These are phyloP conservation scores for Leptinotarsa undecemlineata DNA, from an alignment of 1,140 invertebrate genomes.

Conservation along the genomic window DNA sequence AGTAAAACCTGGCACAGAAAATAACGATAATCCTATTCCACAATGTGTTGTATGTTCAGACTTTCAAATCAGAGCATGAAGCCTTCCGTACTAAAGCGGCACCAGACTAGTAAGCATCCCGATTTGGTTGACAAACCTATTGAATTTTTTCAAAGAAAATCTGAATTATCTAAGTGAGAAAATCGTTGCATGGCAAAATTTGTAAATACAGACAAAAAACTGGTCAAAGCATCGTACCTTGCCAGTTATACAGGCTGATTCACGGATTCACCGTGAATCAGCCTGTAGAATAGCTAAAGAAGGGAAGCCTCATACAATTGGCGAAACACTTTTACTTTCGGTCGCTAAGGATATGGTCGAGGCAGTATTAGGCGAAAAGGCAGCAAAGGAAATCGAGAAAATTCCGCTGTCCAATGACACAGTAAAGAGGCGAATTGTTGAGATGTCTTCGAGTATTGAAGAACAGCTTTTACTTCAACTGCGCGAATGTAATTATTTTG, in stretches of 20 bases:
- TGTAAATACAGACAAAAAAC: not conserved
- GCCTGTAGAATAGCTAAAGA: not conserved
- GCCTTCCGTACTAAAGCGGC: slow-evolving; percentile 5
- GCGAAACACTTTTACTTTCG: slow-evolving; percentile 12
- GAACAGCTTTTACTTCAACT: slow-evolving; percentile 7
- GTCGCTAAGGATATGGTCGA: not conserved
- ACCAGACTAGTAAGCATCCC: slow-evolving; percentile 12
- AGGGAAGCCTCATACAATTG: slow-evolving; percentile 22
- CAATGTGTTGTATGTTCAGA: slow-evolving; percentile 20
- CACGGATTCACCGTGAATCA: no score
- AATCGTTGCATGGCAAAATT: not conserved
- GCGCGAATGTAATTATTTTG: slow-evolving; percentile 34
- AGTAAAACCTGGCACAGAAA: slow-evolving; percentile 11
- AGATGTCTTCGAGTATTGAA: slow-evolving; percentile 17
- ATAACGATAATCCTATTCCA: slow-evolving; percentile 26
- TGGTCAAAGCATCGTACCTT: slow-evolving; percentile 15
- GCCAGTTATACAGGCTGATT: no score
- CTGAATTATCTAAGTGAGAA: not conserved
- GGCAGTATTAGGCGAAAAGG: slow-evolving; percentile 19
- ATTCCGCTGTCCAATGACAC: slow-evolving; percentile 28
- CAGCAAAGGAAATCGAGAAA: slow-evolving; percentile 21
- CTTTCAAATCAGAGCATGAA: slow-evolving; percentile 19
- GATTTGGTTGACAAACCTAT: not conserved
- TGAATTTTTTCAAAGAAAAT: not conserved
- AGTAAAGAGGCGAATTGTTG: slow-evolving; percentile 11